phyloP scores from a whole-genome alignment of 2,797 vertebrate genomes.

The Hydrolagus colliei region DNA sequence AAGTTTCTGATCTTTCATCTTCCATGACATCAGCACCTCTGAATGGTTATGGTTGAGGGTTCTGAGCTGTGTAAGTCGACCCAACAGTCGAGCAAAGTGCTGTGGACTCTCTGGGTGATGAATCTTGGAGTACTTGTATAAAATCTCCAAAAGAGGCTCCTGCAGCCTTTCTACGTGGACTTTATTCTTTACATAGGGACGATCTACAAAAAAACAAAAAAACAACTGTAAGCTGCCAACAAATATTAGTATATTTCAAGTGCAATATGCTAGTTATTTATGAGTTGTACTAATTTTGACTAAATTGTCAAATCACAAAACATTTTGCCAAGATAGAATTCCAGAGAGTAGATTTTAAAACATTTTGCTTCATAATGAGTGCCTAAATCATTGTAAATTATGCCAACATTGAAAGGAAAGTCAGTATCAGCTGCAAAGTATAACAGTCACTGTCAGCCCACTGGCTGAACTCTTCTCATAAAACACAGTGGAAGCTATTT shows the following conservation, averaged over 20 bases:
- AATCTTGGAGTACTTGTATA: constrained; percentile 62
- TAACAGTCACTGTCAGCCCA: background rate
- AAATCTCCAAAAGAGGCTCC: constrained; percentile 58
- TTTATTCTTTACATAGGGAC: constrained; percentile 57
- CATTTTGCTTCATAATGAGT: background rate
- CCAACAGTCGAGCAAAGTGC: constrained; percentile 57
- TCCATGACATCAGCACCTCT: constrained; percentile 53
- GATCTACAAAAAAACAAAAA: constrained; percentile 48
- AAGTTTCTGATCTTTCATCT: constrained; percentile 45
- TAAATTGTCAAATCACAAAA: no score
- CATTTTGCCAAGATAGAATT: background rate
- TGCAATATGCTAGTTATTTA: background rate
- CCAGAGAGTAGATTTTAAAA: background rate
- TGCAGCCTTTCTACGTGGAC: constrained; percentile 57
- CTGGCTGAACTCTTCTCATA: background rate
- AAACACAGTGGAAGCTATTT: background rate
- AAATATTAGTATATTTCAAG: background rate
- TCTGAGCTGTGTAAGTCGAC: constrained; percentile 59
- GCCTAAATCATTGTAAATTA: background rate
- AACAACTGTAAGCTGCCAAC: background rate
- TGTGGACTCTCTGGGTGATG: constrained; percentile 57
- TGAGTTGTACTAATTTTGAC: no score
- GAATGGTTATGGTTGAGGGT: constrained; percentile 57
- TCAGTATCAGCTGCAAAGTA: background rate
- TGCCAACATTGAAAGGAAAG: background rate